Evolutionary conservation across 2,797 vertebrate genomes (phyloP).

Genomic region (Acipenser oxyrinchus): DNA sequence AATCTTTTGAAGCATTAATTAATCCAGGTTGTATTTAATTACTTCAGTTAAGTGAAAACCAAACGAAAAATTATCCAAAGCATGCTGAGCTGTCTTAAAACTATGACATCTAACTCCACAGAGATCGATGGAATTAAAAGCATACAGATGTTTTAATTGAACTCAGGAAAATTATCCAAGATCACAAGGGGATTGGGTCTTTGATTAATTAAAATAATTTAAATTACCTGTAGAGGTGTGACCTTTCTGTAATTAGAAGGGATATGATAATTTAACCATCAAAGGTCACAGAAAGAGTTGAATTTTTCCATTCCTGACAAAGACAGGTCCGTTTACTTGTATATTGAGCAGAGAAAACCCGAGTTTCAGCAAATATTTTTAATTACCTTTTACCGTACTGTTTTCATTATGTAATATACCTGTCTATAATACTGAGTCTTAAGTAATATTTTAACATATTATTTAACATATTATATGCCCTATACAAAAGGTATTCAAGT

Average conservation of each 20-base stretch:
- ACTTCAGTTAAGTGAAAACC: constrained; percentile 52
- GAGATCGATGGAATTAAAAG: constrained; percentile 75
- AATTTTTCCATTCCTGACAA: too few species aligned
- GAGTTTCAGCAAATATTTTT: neutral
- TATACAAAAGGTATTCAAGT: too few species aligned
- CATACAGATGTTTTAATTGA: constrained; percentile 79
- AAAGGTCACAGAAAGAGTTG: neutral
- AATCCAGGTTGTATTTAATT: constrained; percentile 76
- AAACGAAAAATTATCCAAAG: constrained; percentile 64
- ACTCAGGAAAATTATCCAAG: constrained; percentile 67
- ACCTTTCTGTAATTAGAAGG: constrained; percentile 6
- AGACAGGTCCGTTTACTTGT: neutral
- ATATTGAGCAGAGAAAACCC: neutral
- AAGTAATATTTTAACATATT: too few species aligned
- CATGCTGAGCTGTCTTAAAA: constrained; percentile 74
- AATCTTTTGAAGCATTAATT: constrained; percentile 72
- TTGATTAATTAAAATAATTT: constrained; percentile 79
- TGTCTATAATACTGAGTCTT: too few species aligned
- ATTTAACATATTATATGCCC: too few species aligned
- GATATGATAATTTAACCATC: neutral
- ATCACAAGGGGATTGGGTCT: constrained; percentile 70
- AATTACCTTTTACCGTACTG: neutral
- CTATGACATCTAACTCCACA: constrained; percentile 72
- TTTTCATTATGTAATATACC: too few species aligned
- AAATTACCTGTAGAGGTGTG: constrained; percentile 70